Evolutionary conservation across 2,113 vertebrate species (phyloP), one percentile per base, ranked within the genome.

Genomic region (Clarias batrachus): DNA sequence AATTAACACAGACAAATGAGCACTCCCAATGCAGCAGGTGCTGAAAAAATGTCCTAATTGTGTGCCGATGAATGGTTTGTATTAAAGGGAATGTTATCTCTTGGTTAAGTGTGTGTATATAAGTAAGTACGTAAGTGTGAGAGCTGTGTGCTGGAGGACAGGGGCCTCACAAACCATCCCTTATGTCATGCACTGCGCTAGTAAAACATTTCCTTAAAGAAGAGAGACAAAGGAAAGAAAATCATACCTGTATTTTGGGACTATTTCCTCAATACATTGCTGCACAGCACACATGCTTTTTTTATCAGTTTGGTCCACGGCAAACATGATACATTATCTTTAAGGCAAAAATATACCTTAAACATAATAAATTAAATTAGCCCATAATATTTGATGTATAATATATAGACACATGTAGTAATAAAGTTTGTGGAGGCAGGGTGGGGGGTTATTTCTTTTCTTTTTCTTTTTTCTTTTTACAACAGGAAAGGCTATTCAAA

Each of bases 11-110:
- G 59, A 82, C 81, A 87, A 87, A 90, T 60, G n/a, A 66, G 76
- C 48, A 84, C 77, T 91, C 84, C 82, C 87, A 81, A 41, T 84
- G 82, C 81, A 74, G 86, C 90, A 91, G 87, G 87, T 89, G 89
- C 86, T 88, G 82, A 91, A 74, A 90, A 90, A 85, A 89, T 81
- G 87, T 74, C 68, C 85, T 86, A 84, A 88, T 90, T 74, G 82
- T 89, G 79, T 85, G 81, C 68, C 79, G 52, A 87, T 86, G 89
- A 86, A 91, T 88, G 89, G 87, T 81, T 84, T 82, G 76, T 86
- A 74, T 82, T 86, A 85, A 66, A 89, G 52, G 60, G 63, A 59
- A 88, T 76, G 86, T 88, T 73, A 88, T 84, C 81, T 83, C 63
- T 68, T 71, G 65, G 65, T 80, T 80, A 87, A 80, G 60, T 87